Conservation (phyloP, 2,113 vertebrate genomes). For the Bubalus kerabau region DNA sequence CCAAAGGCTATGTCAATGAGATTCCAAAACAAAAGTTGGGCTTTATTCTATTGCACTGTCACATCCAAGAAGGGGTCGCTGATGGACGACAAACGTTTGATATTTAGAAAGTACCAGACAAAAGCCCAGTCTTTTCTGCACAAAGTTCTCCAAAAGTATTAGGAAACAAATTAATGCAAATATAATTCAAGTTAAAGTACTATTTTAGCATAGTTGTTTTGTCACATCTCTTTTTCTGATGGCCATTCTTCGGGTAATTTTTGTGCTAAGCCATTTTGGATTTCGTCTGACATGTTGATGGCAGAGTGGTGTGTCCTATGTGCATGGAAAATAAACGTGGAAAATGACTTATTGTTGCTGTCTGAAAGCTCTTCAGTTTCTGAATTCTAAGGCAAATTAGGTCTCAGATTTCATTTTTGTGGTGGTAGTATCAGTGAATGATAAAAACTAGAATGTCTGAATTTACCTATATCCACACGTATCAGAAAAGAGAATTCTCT, state of each 20-base stretch:
- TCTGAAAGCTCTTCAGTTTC: slow-evolving; percentile 25
- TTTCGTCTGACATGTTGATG: not conserved
- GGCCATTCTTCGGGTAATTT: slow-evolving; percentile 44
- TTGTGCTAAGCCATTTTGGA: slow-evolving; percentile 40
- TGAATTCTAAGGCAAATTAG: slow-evolving; percentile 52
- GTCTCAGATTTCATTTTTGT: slow-evolving; percentile 28
- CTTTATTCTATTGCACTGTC: slow-evolving; percentile 19
- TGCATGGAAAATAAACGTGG: slow-evolving; percentile 44
- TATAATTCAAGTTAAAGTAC: slow-evolving; percentile 35
- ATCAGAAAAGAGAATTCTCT: slow-evolving; percentile 6
- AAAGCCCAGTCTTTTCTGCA: slow-evolving; percentile 33
- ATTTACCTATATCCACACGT: not conserved
- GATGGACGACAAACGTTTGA: not conserved
- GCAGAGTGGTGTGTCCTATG: not conserved
- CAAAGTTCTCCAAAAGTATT: slow-evolving; percentile 9
- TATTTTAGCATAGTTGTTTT: not conserved
- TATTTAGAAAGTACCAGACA: slow-evolving; percentile 44
- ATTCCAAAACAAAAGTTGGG: slow-evolving; percentile 20
- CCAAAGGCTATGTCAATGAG: not conserved
- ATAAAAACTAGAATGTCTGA: slow-evolving; percentile 4
- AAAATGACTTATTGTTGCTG: slow-evolving; percentile 38
- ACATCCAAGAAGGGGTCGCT: not conserved
- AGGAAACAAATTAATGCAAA: slow-evolving; percentile 57
- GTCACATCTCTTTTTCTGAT: slow-evolving; percentile 17
- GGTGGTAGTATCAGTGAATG: not conserved